Percentiles rank a stretch among this genome's conserved stretches.
phyloP scores from a whole-genome alignment of 2,797 vertebrate genomes.

The Protosalanx chinensis region DNA sequence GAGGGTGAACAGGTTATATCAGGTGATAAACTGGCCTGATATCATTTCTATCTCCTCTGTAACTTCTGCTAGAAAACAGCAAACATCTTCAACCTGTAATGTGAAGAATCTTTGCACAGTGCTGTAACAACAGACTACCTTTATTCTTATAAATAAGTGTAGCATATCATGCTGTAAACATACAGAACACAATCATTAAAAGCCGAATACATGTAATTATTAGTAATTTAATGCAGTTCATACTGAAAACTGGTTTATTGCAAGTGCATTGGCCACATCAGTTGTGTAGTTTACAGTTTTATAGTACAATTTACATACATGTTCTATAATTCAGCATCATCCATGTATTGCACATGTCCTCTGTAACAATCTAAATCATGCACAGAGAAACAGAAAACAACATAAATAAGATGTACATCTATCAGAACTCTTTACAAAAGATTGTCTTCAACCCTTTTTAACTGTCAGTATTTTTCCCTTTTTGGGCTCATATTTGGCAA shows the following conservation, averaged over 20 bases:
- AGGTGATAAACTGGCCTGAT: too few relatives aligned
- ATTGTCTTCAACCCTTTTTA: not conserved
- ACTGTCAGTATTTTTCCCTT: conserved; percentile 5
- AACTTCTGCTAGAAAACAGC: too few relatives aligned
- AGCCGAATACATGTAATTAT: not conserved
- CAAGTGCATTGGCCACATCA: not conserved
- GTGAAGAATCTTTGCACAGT: not conserved
- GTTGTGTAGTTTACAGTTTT: not conserved
- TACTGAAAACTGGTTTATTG: not conserved
- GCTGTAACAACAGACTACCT: not conserved
- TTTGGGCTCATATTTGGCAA: conserved; percentile 5
- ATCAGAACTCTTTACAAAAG: not conserved
- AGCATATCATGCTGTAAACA: not conserved
- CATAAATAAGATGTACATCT: too few relatives aligned
- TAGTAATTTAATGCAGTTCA: not conserved
- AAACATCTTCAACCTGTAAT: too few relatives aligned
- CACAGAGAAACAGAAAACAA: too few relatives aligned
- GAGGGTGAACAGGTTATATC: too few relatives aligned
- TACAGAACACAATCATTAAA: not conserved
- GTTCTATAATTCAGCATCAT: too few relatives aligned
- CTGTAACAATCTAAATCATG: too few relatives aligned
- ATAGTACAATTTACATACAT: too few relatives aligned
- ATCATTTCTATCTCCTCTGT: too few relatives aligned
- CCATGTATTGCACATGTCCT: too few relatives aligned
- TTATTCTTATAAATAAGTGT: not conserved